A percentile compares a stretch with the other conserved stretches of the same genome.
Evolutionary conservation across 2,113 vertebrate genomes (phyloP).

Genomic region (Actinemys pallida): DNA sequence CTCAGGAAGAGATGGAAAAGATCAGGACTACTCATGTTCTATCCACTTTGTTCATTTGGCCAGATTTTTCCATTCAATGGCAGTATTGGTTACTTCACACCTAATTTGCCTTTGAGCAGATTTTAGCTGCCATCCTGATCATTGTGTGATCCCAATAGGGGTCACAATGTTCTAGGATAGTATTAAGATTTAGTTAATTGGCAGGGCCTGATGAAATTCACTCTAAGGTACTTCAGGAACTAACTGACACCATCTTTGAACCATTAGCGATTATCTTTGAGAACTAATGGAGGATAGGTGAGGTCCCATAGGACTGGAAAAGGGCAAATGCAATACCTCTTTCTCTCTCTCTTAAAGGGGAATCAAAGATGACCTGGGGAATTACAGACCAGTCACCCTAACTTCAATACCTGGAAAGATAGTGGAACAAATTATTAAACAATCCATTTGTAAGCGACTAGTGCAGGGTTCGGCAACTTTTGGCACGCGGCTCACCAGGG

Average conservation of each 20-base stretch:
- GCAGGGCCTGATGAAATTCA: neutral
- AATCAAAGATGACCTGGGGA: neutral
- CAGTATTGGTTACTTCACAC: neutral
- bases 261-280: neutral
- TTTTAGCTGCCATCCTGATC: neutral
- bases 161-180: neutral
- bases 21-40: neutral
- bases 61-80: neutral
- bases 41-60: neutral
- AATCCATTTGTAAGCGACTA: neutral
- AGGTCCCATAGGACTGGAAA: neutral
- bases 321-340: neutral
- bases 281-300: neutral
- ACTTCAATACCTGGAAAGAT: neutral
- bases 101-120: neutral
- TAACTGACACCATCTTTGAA: neutral
- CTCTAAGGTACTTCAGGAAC: neutral
- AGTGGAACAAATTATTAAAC: neutral
- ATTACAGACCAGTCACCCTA: neutral
- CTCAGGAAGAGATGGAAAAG: neutral
- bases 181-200: neutral
- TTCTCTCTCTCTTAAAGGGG: neutral
- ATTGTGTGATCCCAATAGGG: neutral
- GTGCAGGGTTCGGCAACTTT: too few species aligned
- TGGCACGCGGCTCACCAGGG: too few species aligned